These are phyloP conservation scores for Morus bassanus DNA, from an alignment of 2,797 vertebrate genomes.

Conservation along the genomic window DNA sequence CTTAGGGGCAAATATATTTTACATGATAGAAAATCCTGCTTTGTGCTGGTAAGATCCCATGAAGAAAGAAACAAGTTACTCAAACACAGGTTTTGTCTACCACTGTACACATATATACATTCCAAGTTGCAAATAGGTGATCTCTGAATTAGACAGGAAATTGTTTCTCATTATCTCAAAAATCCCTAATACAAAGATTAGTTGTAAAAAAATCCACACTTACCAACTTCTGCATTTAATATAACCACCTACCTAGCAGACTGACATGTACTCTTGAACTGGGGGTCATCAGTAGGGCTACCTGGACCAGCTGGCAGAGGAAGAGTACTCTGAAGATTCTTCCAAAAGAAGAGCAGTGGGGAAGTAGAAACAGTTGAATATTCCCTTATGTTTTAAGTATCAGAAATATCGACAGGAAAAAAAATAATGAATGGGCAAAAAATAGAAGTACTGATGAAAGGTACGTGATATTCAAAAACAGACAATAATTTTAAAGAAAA, in stretches of 20 bases:
- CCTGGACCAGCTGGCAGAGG: slow-evolving; percentile 12
- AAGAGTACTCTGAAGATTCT: slow-evolving; percentile 47
- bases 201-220: background rate
- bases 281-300: background rate
- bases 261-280: background rate
- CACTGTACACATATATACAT: background rate
- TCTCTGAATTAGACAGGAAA: background rate
- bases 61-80: background rate
- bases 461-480: background rate
- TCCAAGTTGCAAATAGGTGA: background rate
- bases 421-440: background rate
- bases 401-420: slow-evolving; percentile 19
- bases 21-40: background rate
- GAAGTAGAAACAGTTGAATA: background rate
- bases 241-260: slow-evolving; percentile 55
- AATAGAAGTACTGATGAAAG: background rate
- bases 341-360: background rate
- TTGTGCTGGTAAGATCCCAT: background rate
- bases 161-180: background rate
- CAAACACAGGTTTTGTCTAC: background rate
- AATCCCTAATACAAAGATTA: background rate
- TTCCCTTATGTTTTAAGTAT: background rate
- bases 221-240: background rate
- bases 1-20: background rate
- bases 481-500: background rate